Evolutionary conservation across 2,113 vertebrate species (phyloP), one percentile per base, ranked within the genome.

Genomic region (Chaetodon auriga): DNA sequence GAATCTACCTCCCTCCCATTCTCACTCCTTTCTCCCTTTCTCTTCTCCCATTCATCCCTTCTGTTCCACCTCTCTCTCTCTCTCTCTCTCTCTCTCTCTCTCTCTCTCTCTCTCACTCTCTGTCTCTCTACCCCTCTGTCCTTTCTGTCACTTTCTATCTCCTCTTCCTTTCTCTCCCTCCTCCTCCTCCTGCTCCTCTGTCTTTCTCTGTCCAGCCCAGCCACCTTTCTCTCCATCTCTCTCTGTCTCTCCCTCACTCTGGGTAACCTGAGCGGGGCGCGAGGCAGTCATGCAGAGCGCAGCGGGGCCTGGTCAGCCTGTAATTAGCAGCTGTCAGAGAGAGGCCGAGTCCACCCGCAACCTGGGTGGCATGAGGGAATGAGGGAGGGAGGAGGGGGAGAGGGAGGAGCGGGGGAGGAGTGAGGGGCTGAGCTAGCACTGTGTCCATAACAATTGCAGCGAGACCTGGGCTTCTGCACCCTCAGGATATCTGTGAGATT

Each of bases 241-340:
- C 88, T 83, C 84, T 84, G 78, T 76, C 58, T 89, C 85, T 89
- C 88, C 85, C 83, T 93, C 81, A 60, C 86, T 90, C 89, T 87
- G 90, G 89, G 95, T 95, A 96, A 95, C 95, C 92, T 91, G 95
- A 95, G 94, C 85, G 69, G 89, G 89, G 88, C 78, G 91, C 82
- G 89, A 85, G 91, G 92, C 95, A 95, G 94, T 94, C 95, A 96
- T 95, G 95, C 95, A 94, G 94, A 94, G 95, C 90, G 79, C 93
- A 94, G 93, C 91, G 75, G 92, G 93, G 95, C 93, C 93, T 94
- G 94, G 93, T 94, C 94, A 92, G 94, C 94, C 94, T 93, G 93
- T 95, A 95, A 95, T 95, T 94, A 96, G 95, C 95, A 95, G 95
- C 95, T 95, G 95, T 95, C 95, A 95, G 92, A 91, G 94, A 92